phyloP scores from a whole-genome alignment of 2,113 vertebrate species.

The Delphinus delphis region DNA sequence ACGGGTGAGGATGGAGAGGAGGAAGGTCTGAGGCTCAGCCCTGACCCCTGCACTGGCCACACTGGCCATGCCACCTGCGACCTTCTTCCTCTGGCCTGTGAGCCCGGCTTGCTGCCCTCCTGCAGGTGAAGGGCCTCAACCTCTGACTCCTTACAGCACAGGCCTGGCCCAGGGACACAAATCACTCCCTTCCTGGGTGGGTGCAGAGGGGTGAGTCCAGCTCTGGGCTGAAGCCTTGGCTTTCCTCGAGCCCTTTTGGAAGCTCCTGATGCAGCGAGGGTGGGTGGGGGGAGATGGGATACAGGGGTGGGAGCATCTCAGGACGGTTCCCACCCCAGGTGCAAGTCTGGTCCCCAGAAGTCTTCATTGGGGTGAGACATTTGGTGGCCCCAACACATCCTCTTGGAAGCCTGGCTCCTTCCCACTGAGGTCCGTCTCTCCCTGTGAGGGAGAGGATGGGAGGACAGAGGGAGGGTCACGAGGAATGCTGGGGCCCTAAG shows the following conservation, averaged over 20 bases:
- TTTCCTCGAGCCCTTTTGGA: background rate
- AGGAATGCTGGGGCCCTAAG: background rate
- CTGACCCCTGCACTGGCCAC: background rate
- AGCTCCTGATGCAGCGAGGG: background rate
- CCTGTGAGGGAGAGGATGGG: too few relatives aligned
- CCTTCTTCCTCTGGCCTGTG: background rate
- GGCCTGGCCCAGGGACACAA: background rate
- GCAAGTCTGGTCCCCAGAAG: background rate
- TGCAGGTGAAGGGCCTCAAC: background rate
- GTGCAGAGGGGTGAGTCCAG: fast-evolving
- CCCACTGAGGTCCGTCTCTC: background rate
- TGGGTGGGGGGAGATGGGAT: fast-evolving
- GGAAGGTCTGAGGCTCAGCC: background rate
- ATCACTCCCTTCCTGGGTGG: background rate
- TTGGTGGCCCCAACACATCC: background rate
- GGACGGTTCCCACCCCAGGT: background rate
- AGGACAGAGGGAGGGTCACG: background rate
- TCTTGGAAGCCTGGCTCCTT: background rate
- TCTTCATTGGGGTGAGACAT: background rate
- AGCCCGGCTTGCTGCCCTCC: background rate
- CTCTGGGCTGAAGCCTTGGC: background rate
- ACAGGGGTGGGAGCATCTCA: too few relatives aligned
- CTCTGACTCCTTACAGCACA: background rate
- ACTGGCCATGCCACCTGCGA: fast-evolving
- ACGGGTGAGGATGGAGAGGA: background rate